Evolutionary conservation across 2,113 vertebrate species (phyloP).

Genomic region (Fulica atra): DNA sequence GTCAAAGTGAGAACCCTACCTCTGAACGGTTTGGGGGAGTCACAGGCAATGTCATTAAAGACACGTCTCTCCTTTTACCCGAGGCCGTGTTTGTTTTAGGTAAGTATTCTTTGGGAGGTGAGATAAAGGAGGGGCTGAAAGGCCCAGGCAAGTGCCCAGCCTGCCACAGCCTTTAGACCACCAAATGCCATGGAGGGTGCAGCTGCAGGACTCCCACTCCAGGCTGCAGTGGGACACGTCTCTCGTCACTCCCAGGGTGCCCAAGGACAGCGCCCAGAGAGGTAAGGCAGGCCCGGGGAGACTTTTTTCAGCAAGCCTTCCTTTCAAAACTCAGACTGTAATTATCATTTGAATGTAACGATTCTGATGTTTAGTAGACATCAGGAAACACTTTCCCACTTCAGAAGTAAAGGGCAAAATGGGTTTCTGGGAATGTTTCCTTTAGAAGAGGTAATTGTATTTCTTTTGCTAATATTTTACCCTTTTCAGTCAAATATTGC

Average conservation of each 20-base stretch:
- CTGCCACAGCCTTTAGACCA: not conserved
- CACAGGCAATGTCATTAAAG: not conserved
- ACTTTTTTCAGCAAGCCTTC: not conserved
- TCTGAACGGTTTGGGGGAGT: not conserved
- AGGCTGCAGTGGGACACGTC: not conserved
- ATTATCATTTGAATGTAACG: not conserved
- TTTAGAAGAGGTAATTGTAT: not conserved
- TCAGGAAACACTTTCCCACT: rapidly evolving
- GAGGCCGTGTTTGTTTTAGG: conserved; percentile 42
- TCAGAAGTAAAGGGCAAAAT: not conserved
- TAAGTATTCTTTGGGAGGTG: not conserved
- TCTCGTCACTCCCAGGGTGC: not conserved
- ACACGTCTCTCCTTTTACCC: not conserved
- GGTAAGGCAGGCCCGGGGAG: conserved; percentile 1
- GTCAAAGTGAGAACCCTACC: not conserved
- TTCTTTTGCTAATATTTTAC: not conserved
- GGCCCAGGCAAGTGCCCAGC: not conserved
- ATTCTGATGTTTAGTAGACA: rapidly evolving
- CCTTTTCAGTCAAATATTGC: not conserved
- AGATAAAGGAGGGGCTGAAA: conserved; percentile 22
- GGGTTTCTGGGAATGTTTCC: rapidly evolving
- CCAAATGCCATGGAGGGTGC: not conserved
- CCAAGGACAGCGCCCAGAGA: not conserved
- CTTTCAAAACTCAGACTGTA: not conserved
- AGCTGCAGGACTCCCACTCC: not conserved